Base-by-base conservation (phyloP, 2,888 invertebrate species). In the Nowickia ferox region DNA sequence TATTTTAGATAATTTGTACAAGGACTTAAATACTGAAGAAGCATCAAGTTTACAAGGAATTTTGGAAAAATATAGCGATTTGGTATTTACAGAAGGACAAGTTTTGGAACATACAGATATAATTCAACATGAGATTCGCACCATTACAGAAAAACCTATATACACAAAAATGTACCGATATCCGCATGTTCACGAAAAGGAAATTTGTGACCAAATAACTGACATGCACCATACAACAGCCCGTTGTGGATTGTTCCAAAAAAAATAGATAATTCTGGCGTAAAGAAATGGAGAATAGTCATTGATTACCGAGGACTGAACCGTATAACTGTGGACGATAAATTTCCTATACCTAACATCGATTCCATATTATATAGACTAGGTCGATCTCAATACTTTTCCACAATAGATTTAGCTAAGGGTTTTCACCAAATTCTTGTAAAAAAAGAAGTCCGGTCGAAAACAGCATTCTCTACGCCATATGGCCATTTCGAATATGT, bases 341-440 rank as follows among this genome's bases (percentile, higher is more conserved):
- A 75, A 17, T 75, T 75, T 42, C 75, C 75, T 44, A 71, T 71
- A 1, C 46, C 71, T 9, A 72, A 61, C 38, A 72, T 72, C 2
- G 38, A 72, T 2, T 22, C 15, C 15, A 75, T 75, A 38, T 63
- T 75, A 13, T 53, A 75, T 42, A 75, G 65, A 38, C 48, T 65
- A 10, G 76, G 66, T 9, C 44, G 48, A 13, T 9, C 76, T 1
- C 66, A 77, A 8, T 68, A 40, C 42, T 63, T 42, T 13, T 11
- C 38, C 0, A 57, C 30, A 9, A 11, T 57, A 1, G 57, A 57
- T 30, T 30, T 30, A 13, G 30, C 57, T 30, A 57, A 57, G 13
- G 57, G 38, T 6, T 57, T 57, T 30, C 57, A 57, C 30, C 38
- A 57, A 13, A 57, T 57, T 42, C 19, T 42, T 2, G 4, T 63